Evolutionary conservation across 1,140 invertebrate genomes (phyloP), one percentile per base, ranked within the genome.

Genomic region (Elymnias hypermnestra): DNA sequence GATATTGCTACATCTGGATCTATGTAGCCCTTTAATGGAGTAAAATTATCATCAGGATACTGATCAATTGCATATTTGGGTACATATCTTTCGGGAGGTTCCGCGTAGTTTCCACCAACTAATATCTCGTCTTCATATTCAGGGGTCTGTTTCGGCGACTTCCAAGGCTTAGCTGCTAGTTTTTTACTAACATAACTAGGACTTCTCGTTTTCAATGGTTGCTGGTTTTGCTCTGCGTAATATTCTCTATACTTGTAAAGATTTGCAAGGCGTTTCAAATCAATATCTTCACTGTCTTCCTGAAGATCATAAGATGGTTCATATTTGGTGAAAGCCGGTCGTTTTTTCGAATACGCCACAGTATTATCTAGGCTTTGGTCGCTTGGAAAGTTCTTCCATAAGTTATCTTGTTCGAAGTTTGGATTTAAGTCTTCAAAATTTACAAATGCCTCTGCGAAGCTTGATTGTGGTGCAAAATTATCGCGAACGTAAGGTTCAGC

Each of bases 41-140:
- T 21, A 13, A 65, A 72, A 5, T 71, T 57, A 6, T 78, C 71
- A 12, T 66, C 64, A 10, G 50, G 40, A 15, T 60, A 57, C 0
- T 58, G 43, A 10, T 50, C 50, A 3, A 53, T 49, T n/a, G 62
- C 53, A 29, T 49, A 57, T 26, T 72, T 77, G 4, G 56, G 52
- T 2, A 82, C 49, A 12, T 65, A 70, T 59, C 76, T 75, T 5
- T 57, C 72, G 3, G 83, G 83, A 14, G 85, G 85, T 43, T 87
- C 85, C 10, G 83, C 84, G 14, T 87, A 84, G 29, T 76, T 63
- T 3, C 83, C 83, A 18, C 83, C 84, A 0, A 86, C 79, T 39
- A 81, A 50, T 3, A 83, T 58, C 38, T 78, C 67, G n/a, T 70
- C 66, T n/a, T 62, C 60, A 4, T 44, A 29, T 19, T 67, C 54